Conservation (phyloP, 2,888 invertebrate species). For the Tipula helvola region DNA sequence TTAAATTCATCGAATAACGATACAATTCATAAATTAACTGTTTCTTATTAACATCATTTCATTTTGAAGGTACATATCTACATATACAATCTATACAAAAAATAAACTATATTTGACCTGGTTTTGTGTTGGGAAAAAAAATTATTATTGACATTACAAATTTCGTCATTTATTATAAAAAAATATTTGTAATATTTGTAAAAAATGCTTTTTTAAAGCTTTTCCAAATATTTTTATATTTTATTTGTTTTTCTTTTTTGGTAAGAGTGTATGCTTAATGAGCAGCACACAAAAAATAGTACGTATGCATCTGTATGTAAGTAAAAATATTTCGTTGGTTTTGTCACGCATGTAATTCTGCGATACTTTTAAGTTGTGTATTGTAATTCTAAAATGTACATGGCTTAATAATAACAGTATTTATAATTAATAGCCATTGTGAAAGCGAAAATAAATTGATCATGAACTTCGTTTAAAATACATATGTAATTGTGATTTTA, state of each 20-base stretch:
- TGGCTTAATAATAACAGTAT: not conserved
- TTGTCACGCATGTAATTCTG: not conserved
- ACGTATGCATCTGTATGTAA: too few species aligned
- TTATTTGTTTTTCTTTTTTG: too few species aligned
- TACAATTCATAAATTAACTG: too few species aligned
- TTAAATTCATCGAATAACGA: too few species aligned
- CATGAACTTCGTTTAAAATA: not conserved
- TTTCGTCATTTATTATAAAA: not conserved
- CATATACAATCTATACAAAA: too few species aligned
- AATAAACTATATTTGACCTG: too few species aligned
- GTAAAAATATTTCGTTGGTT: not conserved
- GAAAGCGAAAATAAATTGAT: not conserved
- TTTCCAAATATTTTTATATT: not conserved
- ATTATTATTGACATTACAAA: not conserved
- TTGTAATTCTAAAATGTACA: not conserved
- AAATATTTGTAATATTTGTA: not conserved
- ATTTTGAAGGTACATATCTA: too few species aligned
- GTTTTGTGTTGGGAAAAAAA: not conserved
- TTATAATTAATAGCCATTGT: not conserved
- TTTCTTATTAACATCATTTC: too few species aligned
- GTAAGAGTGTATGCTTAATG: not conserved
- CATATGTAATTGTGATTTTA: too few species aligned
- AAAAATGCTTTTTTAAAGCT: not conserved
- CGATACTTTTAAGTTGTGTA: not conserved
- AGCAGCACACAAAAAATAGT: not conserved